Evolutionary conservation across 2,888 invertebrate genomes (phyloP).

Genomic region (Mactromeris polynyma): DNA sequence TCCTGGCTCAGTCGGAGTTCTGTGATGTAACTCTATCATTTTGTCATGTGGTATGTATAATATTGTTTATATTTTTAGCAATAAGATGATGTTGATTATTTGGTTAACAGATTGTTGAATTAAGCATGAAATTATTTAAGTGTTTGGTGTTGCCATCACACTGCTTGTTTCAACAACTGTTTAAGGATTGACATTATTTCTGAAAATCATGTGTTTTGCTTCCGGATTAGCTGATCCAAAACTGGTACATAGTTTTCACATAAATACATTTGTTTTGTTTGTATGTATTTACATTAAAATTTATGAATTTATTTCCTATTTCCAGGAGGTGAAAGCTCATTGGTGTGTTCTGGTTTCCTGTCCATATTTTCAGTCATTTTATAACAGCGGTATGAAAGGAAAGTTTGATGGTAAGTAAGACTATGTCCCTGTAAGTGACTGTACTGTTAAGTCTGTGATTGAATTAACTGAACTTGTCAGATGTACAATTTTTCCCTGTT

Average conservation of each 20-base stretch:
- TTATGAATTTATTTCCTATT: neutral
- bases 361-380: constrained; percentile 81
- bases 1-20: constrained; percentile 75
- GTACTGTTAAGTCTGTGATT: neutral
- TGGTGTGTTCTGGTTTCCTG: constrained; percentile 81
- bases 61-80: neutral
- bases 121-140: too few species aligned
- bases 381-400: constrained; percentile 79
- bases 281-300: neutral
- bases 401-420: constrained; percentile 36
- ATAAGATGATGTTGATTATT: too few species aligned
- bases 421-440: neutral
- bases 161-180: too few species aligned
- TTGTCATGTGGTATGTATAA: constrained; percentile 68
- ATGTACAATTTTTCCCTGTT: too few species aligned
- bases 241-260: too few species aligned
- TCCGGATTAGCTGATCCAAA: too few species aligned
- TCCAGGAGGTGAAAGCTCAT: constrained; percentile 80
- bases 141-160: too few species aligned
- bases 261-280: too few species aligned
- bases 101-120: too few species aligned
- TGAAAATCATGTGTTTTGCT: too few species aligned
- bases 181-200: too few species aligned
- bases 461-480: too few species aligned
- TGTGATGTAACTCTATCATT: constrained; percentile 78